Conservation (phyloP, 2,797 vertebrate genomes). For the Trachurus trachurus region DNA sequence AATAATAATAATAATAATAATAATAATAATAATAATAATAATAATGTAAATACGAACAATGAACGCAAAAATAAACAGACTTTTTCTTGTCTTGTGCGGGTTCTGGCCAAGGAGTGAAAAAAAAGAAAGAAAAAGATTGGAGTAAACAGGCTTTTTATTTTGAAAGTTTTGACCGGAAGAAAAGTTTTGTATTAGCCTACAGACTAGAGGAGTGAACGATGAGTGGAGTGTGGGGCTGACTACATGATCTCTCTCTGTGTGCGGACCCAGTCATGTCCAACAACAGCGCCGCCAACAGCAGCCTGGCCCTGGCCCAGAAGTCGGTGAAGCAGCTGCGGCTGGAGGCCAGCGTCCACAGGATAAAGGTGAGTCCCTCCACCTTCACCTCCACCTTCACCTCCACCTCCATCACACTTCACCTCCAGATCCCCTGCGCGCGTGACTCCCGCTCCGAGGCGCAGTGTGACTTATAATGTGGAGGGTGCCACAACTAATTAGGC, state of each 20-base stretch:
- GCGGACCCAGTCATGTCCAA: conserved; percentile 77
- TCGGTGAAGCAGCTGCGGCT: conserved; percentile 83
- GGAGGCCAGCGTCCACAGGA: conserved; percentile 81
- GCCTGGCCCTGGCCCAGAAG: conserved; percentile 78
- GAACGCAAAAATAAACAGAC: too few relatives aligned
- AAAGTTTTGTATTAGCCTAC: neutral
- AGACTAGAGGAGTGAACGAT: neutral
- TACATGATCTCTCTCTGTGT: neutral
- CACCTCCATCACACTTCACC: neutral
- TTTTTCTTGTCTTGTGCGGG: neutral
- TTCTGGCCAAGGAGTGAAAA: neutral
- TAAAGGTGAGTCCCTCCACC: conserved; percentile 72
- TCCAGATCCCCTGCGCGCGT: conserved; percentile 30
- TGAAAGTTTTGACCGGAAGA: conserved; percentile 55
- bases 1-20: too few relatives aligned
- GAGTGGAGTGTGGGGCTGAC: neutral
- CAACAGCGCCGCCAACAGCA: conserved; percentile 77
- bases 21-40: too few relatives aligned
- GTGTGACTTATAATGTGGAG: neutral
- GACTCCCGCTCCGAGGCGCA: conserved; percentile 6
- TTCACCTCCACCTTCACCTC: neutral
- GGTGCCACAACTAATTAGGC: neutral
- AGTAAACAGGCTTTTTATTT: conserved; percentile 55
- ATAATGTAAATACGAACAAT: too few relatives aligned
- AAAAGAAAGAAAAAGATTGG: neutral